Evolutionary conservation across 2,888 invertebrate species (phyloP), one percentile per base, ranked within the genome.

Genomic region (Crepidodera aurea): DNA sequence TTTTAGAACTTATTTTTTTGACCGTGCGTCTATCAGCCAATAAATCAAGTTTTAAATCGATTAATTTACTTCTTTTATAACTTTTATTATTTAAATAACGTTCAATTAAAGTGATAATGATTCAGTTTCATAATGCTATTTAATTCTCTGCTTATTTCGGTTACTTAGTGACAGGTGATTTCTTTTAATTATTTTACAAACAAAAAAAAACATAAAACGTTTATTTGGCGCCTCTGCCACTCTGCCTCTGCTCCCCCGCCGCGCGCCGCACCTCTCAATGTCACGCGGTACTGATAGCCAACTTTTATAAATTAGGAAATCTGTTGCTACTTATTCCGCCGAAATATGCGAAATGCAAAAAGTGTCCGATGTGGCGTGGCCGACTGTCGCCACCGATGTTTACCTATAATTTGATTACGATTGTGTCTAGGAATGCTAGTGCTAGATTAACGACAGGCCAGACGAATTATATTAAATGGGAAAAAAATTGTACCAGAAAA

Each of bases 241-340:
- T 12, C 25, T 6, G 10, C 19, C 25, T 44, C 50, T n/a, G 12
- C 50, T 29, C 27, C 32, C 12, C 16, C n/a, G 8, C 44, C 22
- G 8, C 27, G 16, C n/a, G 37, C 61, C 69, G 70, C 70, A 70
- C 73, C 71, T 70, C 70, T 71, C 72, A 69, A 68, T 68, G 69
- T 61, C 70, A 67, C 60, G 64, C 15, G 22, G 50, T 53, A 34
- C 51, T 39, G 40, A 53, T 54, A 50, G 53, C 55, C 55, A 50
- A 59, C 51, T 63, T 15, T 51, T 13, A 42, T 58, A 53, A 53
- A 53, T 53, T 53, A 53, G 53, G 18, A 53, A 40, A 40, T 39
- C 37, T 25, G 39, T 25, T 19, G 15, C 22, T 50, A 16, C 32
- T 32, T 18, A 34, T 34, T 32, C 16, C 32, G 16, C 48, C 48